Evolutionary conservation across 2,888 invertebrate species (phyloP).

Genomic region (Nesidiocoris tenuis): DNA sequence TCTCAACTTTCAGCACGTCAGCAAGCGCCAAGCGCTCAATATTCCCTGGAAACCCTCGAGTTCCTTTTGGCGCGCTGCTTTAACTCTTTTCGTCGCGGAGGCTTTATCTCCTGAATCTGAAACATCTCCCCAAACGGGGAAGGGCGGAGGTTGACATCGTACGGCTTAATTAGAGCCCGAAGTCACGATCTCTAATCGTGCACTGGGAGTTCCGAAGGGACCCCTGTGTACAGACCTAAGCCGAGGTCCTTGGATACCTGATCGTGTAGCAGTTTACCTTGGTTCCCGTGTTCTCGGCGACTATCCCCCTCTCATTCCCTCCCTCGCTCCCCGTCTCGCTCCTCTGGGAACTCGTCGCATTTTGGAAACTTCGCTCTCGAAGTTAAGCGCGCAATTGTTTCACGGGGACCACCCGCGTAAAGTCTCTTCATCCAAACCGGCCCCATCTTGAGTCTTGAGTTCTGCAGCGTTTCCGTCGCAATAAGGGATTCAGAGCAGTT

Average conservation of each 20-base stretch:
- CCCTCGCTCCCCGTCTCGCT: not conserved
- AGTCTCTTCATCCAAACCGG: not conserved
- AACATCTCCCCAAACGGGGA: not conserved
- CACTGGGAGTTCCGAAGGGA: slow-evolving; percentile 20
- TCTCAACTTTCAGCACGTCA: too few species aligned
- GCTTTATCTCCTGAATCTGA: not conserved
- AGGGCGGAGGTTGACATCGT: slow-evolving; percentile 27
- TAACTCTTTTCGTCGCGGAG: not conserved
- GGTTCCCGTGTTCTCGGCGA: not conserved
- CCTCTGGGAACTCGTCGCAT: slow-evolving; percentile 29
- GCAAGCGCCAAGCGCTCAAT: too few species aligned
- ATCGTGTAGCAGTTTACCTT: slow-evolving; percentile 42
- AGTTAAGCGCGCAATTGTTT: slow-evolving; percentile 26
- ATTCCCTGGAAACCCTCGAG: too few species aligned
- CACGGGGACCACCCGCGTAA: slow-evolving; percentile 33
- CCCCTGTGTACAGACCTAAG: not conserved
- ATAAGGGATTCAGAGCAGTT: too few species aligned
- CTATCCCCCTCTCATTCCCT: not conserved
- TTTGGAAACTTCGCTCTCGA: slow-evolving; percentile 15
- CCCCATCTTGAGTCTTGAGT: not conserved
- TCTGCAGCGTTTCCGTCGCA: too few species aligned
- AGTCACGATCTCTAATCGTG: slow-evolving; percentile 43
- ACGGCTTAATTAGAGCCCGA: slow-evolving; percentile 41
- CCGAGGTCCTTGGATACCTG: slow-evolving; percentile 3
- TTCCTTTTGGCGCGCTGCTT: not conserved